These are phyloP conservation scores for Phenacoccus solenopsis DNA, from an alignment of 1,140 invertebrate species.

Conservation along the genomic window DNA sequence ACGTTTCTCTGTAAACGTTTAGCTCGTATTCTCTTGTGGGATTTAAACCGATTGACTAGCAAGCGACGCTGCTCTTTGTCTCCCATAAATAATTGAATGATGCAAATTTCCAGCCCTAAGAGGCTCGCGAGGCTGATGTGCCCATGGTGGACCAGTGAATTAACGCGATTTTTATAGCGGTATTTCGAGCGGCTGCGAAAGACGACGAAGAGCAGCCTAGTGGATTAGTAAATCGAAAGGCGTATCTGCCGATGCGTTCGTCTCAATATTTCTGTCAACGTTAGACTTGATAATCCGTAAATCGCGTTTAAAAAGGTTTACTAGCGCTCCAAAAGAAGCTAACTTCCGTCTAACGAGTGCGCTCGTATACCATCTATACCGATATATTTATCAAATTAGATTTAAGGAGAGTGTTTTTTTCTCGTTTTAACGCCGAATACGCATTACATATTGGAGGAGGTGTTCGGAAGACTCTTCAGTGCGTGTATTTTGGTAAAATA, in stretches of 20 bases:
- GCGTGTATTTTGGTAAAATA: too few species aligned
- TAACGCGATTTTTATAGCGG: neutral
- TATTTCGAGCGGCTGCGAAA: too few species aligned
- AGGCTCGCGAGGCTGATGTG: too few species aligned
- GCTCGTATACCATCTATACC: neutral
- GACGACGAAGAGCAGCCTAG: neutral
- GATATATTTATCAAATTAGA: conserved; percentile 17
- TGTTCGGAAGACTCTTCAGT: neutral
- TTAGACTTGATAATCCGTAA: conserved; percentile 12
- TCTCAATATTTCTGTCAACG: conserved; percentile 12
- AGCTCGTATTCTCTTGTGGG: neutral
- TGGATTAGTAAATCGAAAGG: neutral
- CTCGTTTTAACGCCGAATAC: too few species aligned
- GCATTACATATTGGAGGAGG: too few species aligned
- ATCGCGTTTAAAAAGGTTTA: conserved; percentile 5
- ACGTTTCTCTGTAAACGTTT: neutral
- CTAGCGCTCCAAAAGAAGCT: neutral
- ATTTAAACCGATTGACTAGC: neutral
- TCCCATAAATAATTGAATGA: neutral
- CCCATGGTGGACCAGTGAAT: too few species aligned
- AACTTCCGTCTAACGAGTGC: neutral
- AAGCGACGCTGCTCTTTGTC: neutral
- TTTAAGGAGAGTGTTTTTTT: neutral
- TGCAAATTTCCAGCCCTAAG: too few species aligned
- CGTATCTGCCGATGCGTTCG: neutral